Evolutionary conservation across 1,140 invertebrate species (phyloP).

Genomic region (Pogonomyrmex barbatus): DNA sequence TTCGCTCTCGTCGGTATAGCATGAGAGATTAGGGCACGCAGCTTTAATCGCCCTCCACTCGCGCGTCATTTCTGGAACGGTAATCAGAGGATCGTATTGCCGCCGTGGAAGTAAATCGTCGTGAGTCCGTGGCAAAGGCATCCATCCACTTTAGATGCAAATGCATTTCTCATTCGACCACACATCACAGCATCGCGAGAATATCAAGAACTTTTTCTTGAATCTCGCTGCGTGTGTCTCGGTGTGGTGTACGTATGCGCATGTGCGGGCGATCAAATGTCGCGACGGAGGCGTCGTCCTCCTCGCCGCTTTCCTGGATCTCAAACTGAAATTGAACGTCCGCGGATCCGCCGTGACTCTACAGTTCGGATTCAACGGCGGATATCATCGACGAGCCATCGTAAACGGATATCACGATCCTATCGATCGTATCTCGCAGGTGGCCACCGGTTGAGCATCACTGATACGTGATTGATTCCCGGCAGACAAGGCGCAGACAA

Average conservation of each 20-base stretch:
- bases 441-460: slow-evolving; percentile 76
- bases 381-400: slow-evolving; percentile 22
- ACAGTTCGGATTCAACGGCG: slow-evolving; percentile 25
- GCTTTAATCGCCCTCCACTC: slow-evolving; percentile 56
- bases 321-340: slow-evolving; percentile 8
- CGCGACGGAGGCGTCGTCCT: not conserved
- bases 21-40: slow-evolving; percentile 57
- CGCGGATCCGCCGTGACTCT: not conserved
- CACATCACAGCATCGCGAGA: slow-evolving; percentile 27
- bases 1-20: slow-evolving; percentile 26
- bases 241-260: not conserved
- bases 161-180: slow-evolving; percentile 61
- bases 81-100: slow-evolving; percentile 60
- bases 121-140: slow-evolving; percentile 37
- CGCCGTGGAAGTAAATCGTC: slow-evolving; percentile 54
- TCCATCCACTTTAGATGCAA: slow-evolving; percentile 64
- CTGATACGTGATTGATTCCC: slow-evolving; percentile 83
- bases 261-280: not conserved
- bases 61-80: slow-evolving; percentile 59
- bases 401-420: slow-evolving; percentile 43
- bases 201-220: slow-evolving; percentile 39
- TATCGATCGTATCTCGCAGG: slow-evolving; percentile 56
- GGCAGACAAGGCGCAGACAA: slow-evolving; percentile 84
- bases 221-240: not conserved
- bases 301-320: not conserved